Base-by-base conservation (phyloP, 2,113 vertebrate species). In the Seriola rivoliana region DNA sequence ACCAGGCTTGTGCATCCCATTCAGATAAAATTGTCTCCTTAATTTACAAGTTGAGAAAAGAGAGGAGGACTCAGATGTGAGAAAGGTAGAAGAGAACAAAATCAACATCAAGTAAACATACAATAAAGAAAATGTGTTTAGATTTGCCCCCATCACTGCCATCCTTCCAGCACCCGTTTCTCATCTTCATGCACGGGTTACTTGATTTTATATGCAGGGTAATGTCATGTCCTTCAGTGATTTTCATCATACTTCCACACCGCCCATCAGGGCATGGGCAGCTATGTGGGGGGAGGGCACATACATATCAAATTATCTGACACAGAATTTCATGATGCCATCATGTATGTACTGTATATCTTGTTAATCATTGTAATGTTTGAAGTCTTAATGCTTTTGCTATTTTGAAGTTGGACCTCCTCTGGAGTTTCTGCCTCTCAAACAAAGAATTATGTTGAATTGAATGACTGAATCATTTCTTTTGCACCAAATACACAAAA, bases 1-100 rank as follows among this genome's bases (percentile, higher is more conserved):
- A 1, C 91, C 91, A 55, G 81, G 7, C 55, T 83, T 86, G 75
- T 91, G 88, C 42, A 90, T 62, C 10, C 70, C 85, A 85, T 91
- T 93, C 0, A 89, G 66, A 44, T 85, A 0, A 82, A 93, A 91
- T 11, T 73, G 55, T 69, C 58, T 85, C 59, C 76, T 46, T 75
- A 91, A 40, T 21, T 88, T 69, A 64, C 91, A 93, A 32, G 75
- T 57, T n/a, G 80, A 67, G 8, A 52, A 46, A 82, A 46, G 5
- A 42, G 80, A 64, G 1, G 76, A 65, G 25, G 75, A 67, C 21
- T 46, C 42, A 32, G 36, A 73, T 0, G 44, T 11, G 23, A 60
- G 46, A 78, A 59, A 64, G 0, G 17, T 64, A 21, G 38, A 64
- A n/a, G 23, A 67, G 10, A 57, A 62, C 16, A 68, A 29, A 60